Percentiles rank a stretch among this genome's conserved stretches.
phyloP scores from a whole-genome alignment of 1,140 invertebrate genomes.

The Leucophenga varia region DNA sequence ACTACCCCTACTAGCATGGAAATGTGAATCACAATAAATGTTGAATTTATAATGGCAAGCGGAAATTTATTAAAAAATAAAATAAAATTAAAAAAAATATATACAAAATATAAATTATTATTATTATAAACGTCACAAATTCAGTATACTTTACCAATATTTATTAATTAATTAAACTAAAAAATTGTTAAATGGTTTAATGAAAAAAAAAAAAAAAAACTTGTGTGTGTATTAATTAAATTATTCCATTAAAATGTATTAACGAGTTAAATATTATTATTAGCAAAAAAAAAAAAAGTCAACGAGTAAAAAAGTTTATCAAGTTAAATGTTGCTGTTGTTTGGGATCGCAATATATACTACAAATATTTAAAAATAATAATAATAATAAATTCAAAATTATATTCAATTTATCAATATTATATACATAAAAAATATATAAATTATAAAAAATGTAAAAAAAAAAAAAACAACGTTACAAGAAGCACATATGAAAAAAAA shows the following conservation, averaged over 20 bases:
- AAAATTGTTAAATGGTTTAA: constrained; percentile 4
- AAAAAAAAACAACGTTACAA: too few species aligned
- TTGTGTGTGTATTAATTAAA: not conserved
- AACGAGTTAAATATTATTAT: constrained; percentile 9
- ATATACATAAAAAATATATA: too few species aligned
- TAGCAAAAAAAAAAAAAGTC: not conserved
- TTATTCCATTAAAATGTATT: constrained; percentile 1
- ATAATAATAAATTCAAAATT: constrained; percentile 20
- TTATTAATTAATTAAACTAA: constrained; percentile 14
- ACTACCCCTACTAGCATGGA: constrained; percentile 37
- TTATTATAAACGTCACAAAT: not conserved
- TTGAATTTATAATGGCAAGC: constrained; percentile 2
- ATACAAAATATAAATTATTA: not conserved
- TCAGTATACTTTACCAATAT: not conserved
- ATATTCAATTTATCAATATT: constrained; percentile 8
- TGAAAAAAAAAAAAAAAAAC: not conserved
- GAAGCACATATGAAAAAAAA: constrained; percentile 39
- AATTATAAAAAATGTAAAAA: too few species aligned
- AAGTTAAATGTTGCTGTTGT: constrained; percentile 55
- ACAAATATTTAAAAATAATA: constrained; percentile 17
- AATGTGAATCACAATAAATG: constrained; percentile 29
- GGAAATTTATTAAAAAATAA: not conserved
- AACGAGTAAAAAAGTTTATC: constrained; percentile 4
- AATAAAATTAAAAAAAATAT: constrained; percentile 2
- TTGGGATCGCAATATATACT: constrained; percentile 44